These are phyloP conservation scores for Stichopus chloronotus DNA, from an alignment of 35 echinoderm and acorn worm genomes.

Conservation along the genomic window DNA sequence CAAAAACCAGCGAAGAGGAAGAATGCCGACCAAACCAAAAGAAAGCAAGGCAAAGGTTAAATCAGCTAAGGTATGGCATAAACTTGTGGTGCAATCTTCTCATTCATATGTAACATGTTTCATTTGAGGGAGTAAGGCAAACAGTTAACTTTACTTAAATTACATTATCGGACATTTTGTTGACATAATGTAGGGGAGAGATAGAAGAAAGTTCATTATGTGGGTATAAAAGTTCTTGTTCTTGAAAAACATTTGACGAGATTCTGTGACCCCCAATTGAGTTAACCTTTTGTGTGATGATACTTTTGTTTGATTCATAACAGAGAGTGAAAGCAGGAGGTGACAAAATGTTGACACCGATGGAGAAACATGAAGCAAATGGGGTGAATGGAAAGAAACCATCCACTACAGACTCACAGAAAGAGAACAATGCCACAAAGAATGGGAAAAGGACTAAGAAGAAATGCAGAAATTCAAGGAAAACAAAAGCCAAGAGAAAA, in stretches of 20 bases:
- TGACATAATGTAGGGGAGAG: too few relatives aligned
- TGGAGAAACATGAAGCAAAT: neutral
- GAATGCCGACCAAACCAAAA: neutral
- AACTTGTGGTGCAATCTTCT: too few relatives aligned
- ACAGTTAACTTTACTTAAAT: too few relatives aligned
- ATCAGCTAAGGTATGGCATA: neutral
- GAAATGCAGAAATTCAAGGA: neutral
- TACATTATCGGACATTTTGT: too few relatives aligned
- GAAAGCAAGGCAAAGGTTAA: neutral
- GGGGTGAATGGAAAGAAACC: neutral
- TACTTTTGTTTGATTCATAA: neutral
- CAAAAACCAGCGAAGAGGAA: constrained; percentile 19
- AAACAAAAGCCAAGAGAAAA: neutral
- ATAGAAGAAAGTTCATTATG: too few relatives aligned
- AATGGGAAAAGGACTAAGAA: neutral
- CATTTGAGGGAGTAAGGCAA: too few relatives aligned
- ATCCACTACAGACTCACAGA: neutral
- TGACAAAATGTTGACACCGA: neutral
- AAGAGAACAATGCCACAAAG: neutral
- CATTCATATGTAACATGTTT: too few relatives aligned
- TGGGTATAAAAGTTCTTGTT: too few relatives aligned
- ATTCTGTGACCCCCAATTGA: too few relatives aligned
- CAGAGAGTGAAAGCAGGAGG: constrained; percentile 2
- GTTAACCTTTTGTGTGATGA: neutral
- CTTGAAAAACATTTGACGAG: too few relatives aligned